Evolutionary conservation across 1,140 invertebrate species (phyloP).

Genomic region (Daktulosphaira vitifoliae): DNA sequence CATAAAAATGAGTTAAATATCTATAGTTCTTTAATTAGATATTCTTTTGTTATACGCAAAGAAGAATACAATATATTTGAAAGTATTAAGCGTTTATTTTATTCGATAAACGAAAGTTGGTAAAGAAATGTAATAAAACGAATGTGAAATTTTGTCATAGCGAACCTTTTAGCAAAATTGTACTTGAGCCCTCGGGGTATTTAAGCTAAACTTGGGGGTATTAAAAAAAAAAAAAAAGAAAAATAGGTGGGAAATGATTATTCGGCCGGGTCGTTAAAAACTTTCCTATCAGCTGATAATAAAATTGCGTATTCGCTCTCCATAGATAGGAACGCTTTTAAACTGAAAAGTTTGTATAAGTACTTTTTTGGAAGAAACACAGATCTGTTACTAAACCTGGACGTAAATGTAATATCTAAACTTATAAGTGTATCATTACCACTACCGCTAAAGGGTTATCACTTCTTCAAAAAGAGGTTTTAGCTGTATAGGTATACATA

Average conservation of each 20-base stretch:
- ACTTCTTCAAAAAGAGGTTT: too few relatives aligned
- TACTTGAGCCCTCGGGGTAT: background rate
- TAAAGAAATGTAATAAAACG: constrained; percentile 15
- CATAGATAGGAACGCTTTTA: background rate
- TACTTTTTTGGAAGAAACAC: too few relatives aligned
- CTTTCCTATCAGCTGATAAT: constrained; percentile 22
- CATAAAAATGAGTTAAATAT: too few relatives aligned
- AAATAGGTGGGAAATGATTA: constrained; percentile 19
- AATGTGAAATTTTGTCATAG: constrained; percentile 11
- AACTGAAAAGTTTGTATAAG: constrained; percentile 17
- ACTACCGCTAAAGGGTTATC: too few relatives aligned
- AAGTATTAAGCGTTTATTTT: background rate
- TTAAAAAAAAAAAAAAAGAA: constrained; percentile 9
- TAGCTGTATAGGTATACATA: too few relatives aligned
- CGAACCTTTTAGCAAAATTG: constrained; percentile 26
- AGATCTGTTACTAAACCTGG: too few relatives aligned
- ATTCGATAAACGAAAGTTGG: constrained; percentile 29
- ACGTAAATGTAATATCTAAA: too few relatives aligned
- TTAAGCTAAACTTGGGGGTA: constrained; percentile 19
- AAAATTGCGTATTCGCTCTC: constrained; percentile 12
- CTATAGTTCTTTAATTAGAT: too few relatives aligned
- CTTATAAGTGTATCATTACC: too few relatives aligned
- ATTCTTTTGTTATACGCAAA: too few relatives aligned
- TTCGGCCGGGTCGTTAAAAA: constrained; percentile 21
- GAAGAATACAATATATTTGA: too few relatives aligned